Evolutionary conservation across 2,888 invertebrate species (phyloP), one percentile per base, ranked within the genome.

Genomic region (Sminthurinus aureus): DNA sequence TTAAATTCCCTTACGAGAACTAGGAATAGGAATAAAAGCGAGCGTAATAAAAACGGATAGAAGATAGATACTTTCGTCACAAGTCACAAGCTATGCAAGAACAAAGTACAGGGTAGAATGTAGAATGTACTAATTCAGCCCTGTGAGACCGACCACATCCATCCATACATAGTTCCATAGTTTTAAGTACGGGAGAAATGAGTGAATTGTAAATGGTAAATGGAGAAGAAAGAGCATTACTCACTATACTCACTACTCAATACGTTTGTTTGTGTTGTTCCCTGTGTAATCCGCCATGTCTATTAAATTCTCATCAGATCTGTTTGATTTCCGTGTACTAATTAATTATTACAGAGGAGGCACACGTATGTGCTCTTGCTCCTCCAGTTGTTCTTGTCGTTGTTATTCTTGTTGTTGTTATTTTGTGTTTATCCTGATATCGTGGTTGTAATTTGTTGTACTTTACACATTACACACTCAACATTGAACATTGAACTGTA

Each of bases 251-350:
- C 22, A 22, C 8, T 24, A 0, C 15, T 58, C 58, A 58, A 58
- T 58, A 73, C 6, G 6, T 38, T 38, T 38, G 38, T 38, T 38
- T 38, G 6, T 38, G 38, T 38, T 38, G 6, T 6, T 38, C 38
- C 6, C 69, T 69, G 71, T 80, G 71, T 82, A 77, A 76, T 82
- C 64, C 66, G 67, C 58, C 76, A 69, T 82, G 76, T 82, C 82
- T 67, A 82, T 82, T 82, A 82, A 82, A 64, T 77, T 82, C 76
- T 82, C 76, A 82, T 82, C 82, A 77, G 82, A 82, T 77, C 77
- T 82, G 76, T 76, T 82, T 82, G 82, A 82, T 82, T 82, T 82
- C 82, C 82, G 64, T 24, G 66, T 15, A 67, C 82, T 77, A 82
- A 82, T 82, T 82, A 82, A 82, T 82, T 82, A 82, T 76, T 18